A percentile compares a stretch with the other conserved stretches of the same genome.
These are phyloP conservation scores for Julus scandinavius DNA, from an alignment of 2,888 invertebrate genomes.

Conservation along the genomic window DNA sequence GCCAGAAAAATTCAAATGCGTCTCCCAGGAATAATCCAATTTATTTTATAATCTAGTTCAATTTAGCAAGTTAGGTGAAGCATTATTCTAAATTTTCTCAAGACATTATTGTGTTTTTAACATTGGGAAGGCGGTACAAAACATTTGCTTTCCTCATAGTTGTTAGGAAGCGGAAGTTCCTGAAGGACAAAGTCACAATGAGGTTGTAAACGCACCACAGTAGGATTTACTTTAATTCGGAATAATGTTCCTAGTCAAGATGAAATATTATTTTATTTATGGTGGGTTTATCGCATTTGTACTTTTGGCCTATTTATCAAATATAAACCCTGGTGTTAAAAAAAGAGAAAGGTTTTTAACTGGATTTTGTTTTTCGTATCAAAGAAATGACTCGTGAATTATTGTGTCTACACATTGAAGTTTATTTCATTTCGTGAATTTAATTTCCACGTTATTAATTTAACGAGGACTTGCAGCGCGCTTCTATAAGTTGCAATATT, in stretches of 20 bases:
- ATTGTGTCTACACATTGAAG: background rate
- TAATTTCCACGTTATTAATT: slow-evolving; percentile 39
- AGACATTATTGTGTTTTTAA: too few species aligned
- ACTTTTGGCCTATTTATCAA: slow-evolving; percentile 11
- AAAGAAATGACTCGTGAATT: slow-evolving; percentile 37
- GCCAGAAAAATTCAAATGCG: too few species aligned
- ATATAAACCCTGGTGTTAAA: background rate
- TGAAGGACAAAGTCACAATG: background rate
- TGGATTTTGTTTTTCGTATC: background rate
- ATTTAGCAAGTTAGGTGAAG: too few species aligned
- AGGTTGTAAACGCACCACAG: background rate
- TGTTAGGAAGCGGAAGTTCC: background rate
- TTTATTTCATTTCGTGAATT: background rate
- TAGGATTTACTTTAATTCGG: slow-evolving; percentile 17
- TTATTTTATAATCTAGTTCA: too few species aligned
- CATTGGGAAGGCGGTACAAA: too few species aligned
- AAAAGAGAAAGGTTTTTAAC: background rate
- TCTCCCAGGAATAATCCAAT: too few species aligned
- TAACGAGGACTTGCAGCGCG: background rate
- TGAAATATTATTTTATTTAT: slow-evolving; percentile 43
- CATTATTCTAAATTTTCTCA: too few species aligned
- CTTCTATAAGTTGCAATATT: background rate
- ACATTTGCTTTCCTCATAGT: background rate
- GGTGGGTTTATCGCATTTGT: background rate
- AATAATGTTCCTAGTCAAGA: background rate